Conservation (phyloP, 2,113 vertebrate species). For the Python bivittatus region DNA sequence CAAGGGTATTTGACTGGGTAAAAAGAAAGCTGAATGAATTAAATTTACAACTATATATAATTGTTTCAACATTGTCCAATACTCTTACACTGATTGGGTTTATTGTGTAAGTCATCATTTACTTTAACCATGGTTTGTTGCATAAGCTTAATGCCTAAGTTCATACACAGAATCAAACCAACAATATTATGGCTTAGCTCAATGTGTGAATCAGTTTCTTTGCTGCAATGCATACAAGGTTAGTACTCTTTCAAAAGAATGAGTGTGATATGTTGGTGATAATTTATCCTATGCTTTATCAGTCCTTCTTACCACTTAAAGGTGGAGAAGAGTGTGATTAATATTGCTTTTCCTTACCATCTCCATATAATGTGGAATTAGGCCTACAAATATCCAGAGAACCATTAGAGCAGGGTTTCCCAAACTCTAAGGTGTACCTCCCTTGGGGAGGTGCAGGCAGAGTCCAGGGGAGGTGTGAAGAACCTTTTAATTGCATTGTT, state of each 20-base stretch:
- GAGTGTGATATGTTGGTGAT: slow-evolving; percentile 27
- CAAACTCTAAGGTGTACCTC: neutral
- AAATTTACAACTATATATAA: neutral
- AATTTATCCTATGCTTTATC: slow-evolving; percentile 72
- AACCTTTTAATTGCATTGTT: neutral
- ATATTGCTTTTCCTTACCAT: slow-evolving; percentile 73
- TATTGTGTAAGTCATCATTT: neutral
- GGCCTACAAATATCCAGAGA: neutral
- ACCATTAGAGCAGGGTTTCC: neutral
- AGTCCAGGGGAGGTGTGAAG: neutral
- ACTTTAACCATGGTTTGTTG: neutral
- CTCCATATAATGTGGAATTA: slow-evolving; percentile 71
- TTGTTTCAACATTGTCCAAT: neutral
- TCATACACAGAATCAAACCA: neutral
- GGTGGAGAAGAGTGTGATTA: slow-evolving; percentile 64
- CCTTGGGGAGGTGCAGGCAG: neutral
- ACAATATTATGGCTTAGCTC: neutral
- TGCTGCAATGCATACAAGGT: neutral
- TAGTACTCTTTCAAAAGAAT: neutral
- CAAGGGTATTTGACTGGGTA: neutral
- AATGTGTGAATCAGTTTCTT: neutral
- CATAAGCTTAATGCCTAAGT: neutral
- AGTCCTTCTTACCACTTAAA: slow-evolving; percentile 68
- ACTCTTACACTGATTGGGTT: neutral
- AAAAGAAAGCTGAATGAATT: neutral